Percentiles rank a stretch among this genome's conserved stretches.
Conservation (phyloP, 2,797 vertebrate genomes). For the Prunella strophiata region DNA sequence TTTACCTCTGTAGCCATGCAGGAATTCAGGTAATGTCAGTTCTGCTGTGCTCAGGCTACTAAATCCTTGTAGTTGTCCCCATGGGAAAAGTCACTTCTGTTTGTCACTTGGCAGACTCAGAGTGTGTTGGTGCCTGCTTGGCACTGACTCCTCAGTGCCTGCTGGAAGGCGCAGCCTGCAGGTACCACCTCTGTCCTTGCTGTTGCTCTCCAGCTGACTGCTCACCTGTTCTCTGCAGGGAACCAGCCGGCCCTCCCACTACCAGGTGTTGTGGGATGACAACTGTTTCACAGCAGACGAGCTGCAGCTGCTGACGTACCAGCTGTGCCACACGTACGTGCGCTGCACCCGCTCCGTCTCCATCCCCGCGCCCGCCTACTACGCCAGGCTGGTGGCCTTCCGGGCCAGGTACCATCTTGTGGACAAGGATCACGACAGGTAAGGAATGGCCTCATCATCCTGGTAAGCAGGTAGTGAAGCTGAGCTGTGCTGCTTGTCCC, state of each 20-base stretch:
- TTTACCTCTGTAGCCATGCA: conserved; percentile 99
- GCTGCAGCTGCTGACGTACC: conserved; percentile 96
- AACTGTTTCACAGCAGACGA: conserved; percentile 98
- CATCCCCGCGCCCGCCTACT: conserved; percentile 97
- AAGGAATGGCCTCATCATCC: neutral
- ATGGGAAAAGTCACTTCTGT: neutral
- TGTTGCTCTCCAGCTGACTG: neutral
- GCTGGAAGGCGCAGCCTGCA: neutral
- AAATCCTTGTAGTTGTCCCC: neutral
- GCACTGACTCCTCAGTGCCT: neutral
- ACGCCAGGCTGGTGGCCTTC: conserved; percentile 95
- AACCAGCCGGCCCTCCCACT: conserved; percentile 98
- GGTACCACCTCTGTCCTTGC: neutral
- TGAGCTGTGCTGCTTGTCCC: neutral
- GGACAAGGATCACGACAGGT: conserved; percentile 99
- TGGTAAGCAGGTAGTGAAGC: neutral
- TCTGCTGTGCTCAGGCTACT: conserved; percentile 5
- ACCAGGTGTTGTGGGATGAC: conserved; percentile 98
- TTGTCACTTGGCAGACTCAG: conserved; percentile 1
- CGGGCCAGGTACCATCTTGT: conserved; percentile 97
- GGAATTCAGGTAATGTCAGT: conserved; percentile 91
- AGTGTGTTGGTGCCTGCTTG: neutral
- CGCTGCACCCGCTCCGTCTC: conserved; percentile 97
- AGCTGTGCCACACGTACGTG: conserved; percentile 98
- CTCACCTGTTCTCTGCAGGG: conserved; percentile 79